Evolutionary conservation across 1,140 invertebrate species (phyloP).

Genomic region (Solenopsis invicta): DNA sequence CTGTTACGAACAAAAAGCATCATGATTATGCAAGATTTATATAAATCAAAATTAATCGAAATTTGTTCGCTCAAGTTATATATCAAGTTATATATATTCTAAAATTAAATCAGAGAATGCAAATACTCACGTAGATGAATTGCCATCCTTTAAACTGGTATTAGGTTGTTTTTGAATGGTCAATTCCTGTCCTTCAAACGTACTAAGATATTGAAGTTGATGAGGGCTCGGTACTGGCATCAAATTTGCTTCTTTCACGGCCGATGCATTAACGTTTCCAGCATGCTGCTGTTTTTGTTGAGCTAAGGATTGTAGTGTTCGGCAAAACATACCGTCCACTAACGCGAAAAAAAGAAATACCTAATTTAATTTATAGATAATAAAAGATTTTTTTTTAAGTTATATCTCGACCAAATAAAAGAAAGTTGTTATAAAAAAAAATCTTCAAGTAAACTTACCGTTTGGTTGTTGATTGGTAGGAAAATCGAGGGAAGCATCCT

Average conservation of each 20-base stretch:
- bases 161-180: conserved; percentile 99
- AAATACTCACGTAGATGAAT: conserved; percentile 88
- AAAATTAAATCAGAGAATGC: neutral
- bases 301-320: conserved; percentile 92
- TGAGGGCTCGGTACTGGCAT: conserved; percentile 98
- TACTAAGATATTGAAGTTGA: conserved; percentile 98
- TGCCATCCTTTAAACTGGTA: conserved; percentile 93
- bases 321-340: conserved; percentile 93
- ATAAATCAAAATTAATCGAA: neutral
- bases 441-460: conserved; percentile 74
- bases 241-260: conserved; percentile 94
- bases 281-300: conserved; percentile 90
- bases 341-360: conserved; percentile 73
- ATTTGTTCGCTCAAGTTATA: neutral
- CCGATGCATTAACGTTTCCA: conserved; percentile 83
- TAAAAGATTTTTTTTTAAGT: neutral
- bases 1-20: conserved; percentile 68
- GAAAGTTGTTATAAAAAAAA: conserved; percentile 53
- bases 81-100: too few relatives aligned
- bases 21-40: neutral
- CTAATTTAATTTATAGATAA: conserved; percentile 12
- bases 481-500: conserved; percentile 83
- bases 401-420: conserved; percentile 68
- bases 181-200: conserved; percentile 98
- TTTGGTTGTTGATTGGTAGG: conserved; percentile 84